A percentile compares a stretch with the other conserved stretches of the same genome.
Conservation (phyloP, 2,888 invertebrate species). For the Ornithoptera priamus region DNA sequence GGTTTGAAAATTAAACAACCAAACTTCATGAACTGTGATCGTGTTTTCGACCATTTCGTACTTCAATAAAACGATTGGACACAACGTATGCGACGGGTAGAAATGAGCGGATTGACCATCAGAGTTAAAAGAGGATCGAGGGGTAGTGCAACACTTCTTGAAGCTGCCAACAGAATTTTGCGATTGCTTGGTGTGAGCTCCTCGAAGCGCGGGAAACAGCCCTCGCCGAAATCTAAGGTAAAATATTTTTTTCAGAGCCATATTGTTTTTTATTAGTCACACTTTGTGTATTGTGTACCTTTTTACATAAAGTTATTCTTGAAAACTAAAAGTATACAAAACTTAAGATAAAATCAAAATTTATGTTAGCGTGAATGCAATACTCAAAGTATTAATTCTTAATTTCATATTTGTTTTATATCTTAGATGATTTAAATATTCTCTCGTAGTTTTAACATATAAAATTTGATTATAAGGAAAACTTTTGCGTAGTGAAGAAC, state of each 20-base stretch:
- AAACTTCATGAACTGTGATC: conserved; percentile 68
- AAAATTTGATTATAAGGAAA: background rate
- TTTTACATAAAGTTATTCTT: too few species aligned
- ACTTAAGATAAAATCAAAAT: too few species aligned
- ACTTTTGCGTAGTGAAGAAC: conserved; percentile 18
- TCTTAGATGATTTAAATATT: too few species aligned
- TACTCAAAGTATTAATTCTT: too few species aligned
- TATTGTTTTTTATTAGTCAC: too few species aligned
- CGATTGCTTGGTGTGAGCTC: conserved; percentile 77
- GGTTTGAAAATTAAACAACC: conserved; percentile 38
- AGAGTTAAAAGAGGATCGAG: conserved; percentile 79
- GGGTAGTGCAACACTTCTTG: conserved; percentile 77
- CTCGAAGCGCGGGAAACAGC: conserved; percentile 78
- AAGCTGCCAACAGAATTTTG: conserved; percentile 78
- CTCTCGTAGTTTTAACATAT: too few species aligned
- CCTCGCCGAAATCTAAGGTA: conserved; percentile 78
- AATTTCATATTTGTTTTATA: too few species aligned
- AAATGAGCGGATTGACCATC: conserved; percentile 79
- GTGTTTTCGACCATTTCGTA: conserved; percentile 65
- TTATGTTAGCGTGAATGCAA: too few species aligned
- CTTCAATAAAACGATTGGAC: conserved; percentile 63
- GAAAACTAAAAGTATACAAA: too few species aligned
- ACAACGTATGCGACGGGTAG: conserved; percentile 67
- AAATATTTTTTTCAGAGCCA: too few species aligned
- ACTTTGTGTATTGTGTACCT: too few species aligned